phyloP scores from a whole-genome alignment of 2,797 vertebrate species.

The Lateolabrax maculatus region DNA sequence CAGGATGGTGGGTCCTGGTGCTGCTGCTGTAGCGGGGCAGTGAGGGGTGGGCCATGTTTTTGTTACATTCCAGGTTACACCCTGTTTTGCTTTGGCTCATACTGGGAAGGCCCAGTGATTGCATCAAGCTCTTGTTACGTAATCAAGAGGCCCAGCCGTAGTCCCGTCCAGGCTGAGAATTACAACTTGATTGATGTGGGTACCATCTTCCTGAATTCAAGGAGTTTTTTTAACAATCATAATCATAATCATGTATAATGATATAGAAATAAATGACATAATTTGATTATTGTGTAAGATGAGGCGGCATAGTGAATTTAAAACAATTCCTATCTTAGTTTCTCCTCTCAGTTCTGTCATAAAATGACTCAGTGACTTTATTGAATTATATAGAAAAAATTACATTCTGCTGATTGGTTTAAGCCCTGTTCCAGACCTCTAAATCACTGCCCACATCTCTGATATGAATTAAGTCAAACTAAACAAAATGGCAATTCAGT shows the following conservation, averaged over 20 bases:
- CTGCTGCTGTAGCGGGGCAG: conserved; percentile 32
- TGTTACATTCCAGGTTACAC: conserved; percentile 82
- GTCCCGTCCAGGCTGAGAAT: conserved; percentile 5
- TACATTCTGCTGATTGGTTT: neutral
- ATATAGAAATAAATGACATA: neutral
- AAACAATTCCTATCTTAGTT: conserved; percentile 5
- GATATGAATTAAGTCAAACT: neutral
- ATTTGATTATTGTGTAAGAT: conserved; percentile 22
- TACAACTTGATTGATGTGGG: conserved; percentile 19
- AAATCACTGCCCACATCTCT: too few relatives aligned
- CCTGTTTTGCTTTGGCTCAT: conserved; percentile 76
- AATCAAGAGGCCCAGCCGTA: conserved; percentile 44
- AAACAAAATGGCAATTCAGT: neutral
- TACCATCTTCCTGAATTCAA: neutral
- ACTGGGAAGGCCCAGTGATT: conserved; percentile 64
- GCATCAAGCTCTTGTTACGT: conserved; percentile 75
- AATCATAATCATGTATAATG: too few relatives aligned
- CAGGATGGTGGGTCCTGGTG: conserved; percentile 38
- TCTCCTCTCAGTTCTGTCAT: conserved; percentile 26
- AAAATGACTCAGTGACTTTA: conserved; percentile 26
- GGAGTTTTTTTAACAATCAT: neutral
- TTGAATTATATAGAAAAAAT: neutral
- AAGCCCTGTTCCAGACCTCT: too few relatives aligned
- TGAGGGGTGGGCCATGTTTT: conserved; percentile 66
- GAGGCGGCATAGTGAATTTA: conserved; percentile 2